phyloP scores from a whole-genome alignment of 1,140 invertebrate species.

The Tetramorium alpestre region DNA sequence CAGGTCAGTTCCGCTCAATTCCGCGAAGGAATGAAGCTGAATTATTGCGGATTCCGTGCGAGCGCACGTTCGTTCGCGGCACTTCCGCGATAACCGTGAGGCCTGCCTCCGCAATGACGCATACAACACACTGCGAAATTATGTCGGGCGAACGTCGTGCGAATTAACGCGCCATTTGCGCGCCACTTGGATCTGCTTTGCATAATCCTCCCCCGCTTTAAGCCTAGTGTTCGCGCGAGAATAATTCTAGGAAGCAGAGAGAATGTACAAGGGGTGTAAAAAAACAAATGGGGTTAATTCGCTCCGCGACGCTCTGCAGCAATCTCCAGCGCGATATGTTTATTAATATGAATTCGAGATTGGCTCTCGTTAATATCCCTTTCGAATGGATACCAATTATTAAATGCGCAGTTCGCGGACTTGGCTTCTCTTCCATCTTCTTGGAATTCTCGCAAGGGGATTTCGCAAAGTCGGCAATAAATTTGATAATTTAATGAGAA shows the following conservation, averaged over 20 bases:
- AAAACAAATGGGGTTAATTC: not conserved
- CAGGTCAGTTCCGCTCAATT: conserved; percentile 59
- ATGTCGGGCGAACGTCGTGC: not conserved
- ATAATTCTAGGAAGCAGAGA: not conserved
- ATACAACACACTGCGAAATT: not conserved
- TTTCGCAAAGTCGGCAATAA: not conserved
- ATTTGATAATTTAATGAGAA: not conserved
- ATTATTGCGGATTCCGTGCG: conserved; percentile 65
- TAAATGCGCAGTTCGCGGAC: not conserved
- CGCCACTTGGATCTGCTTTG: not conserved
- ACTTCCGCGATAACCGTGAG: conserved; percentile 35
- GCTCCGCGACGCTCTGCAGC: not conserved
- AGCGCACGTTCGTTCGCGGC: not conserved
- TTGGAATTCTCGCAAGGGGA: not conserved
- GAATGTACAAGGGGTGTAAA: not conserved
- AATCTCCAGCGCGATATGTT: not conserved
- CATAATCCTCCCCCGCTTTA: conserved; percentile 19
- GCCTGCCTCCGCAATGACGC: not conserved
- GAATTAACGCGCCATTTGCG: conserved; percentile 40
- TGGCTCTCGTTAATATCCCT: not conserved
- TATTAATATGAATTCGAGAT: not conserved
- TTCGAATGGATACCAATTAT: not conserved
- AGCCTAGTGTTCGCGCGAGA: not conserved
- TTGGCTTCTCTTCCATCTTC: not conserved
- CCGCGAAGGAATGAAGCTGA: conserved; percentile 57